phyloP scores from a whole-genome alignment of 2,888 invertebrate species.

The Incurvaria masculella region DNA sequence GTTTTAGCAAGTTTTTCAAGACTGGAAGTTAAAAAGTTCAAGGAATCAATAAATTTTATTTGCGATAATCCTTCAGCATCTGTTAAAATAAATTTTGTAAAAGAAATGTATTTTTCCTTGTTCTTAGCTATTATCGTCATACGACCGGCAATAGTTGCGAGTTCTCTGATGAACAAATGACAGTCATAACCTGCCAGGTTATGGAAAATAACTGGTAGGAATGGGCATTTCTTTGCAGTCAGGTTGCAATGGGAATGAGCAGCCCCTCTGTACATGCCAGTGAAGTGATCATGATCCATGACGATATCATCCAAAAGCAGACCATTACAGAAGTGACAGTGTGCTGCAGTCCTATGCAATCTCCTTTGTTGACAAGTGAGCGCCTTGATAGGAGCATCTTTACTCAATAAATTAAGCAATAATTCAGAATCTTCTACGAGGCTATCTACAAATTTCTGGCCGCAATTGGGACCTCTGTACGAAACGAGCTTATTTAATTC shows the following conservation, averaged over 20 bases:
- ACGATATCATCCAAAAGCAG: slow-evolving; percentile 3
- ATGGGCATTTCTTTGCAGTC: slow-evolving; percentile 9
- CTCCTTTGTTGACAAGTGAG: not conserved
- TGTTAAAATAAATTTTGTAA: slow-evolving; percentile 6
- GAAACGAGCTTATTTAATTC: slow-evolving; percentile 7
- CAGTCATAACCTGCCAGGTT: slow-evolving; percentile 18
- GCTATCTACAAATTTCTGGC: not conserved
- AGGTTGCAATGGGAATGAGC: slow-evolving; percentile 15
- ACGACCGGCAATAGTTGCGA: slow-evolving; percentile 1
- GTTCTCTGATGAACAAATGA: slow-evolving; percentile 12
- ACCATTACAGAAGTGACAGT: slow-evolving; percentile 6
- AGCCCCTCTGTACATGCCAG: slow-evolving; percentile 12
- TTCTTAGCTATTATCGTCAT: slow-evolving; percentile 8
- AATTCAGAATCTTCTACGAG: not conserved
- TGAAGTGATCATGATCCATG: slow-evolving; percentile 13
- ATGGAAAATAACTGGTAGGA: slow-evolving; percentile 17
- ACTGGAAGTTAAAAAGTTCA: slow-evolving; percentile 9
- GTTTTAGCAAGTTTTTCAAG: slow-evolving; percentile 9
- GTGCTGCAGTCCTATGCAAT: not conserved
- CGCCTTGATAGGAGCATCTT: not conserved
- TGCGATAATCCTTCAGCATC: not conserved
- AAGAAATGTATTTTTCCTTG: slow-evolving; percentile 10
- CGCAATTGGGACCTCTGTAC: slow-evolving; percentile 8
- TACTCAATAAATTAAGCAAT: not conserved
- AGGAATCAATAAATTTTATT: slow-evolving; percentile 6